Conservation (phyloP, 64 coral and sea anemone species). For the Exaiptasia diaphana region DNA sequence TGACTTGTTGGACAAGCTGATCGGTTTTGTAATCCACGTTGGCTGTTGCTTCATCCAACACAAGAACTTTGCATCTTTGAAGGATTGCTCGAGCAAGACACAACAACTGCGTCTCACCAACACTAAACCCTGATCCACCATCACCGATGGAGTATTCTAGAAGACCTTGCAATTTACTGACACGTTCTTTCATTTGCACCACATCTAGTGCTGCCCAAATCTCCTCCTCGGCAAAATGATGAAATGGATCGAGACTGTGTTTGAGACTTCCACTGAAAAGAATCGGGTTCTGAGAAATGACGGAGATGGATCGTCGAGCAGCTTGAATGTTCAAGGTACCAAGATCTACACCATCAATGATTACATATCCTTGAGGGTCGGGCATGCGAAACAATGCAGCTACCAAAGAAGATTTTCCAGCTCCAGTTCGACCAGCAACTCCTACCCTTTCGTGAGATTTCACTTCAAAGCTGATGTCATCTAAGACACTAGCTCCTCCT, state of each 20-base stretch:
- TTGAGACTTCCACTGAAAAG: constrained; percentile 6
- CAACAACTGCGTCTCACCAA: constrained; percentile 23
- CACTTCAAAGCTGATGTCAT: background rate
- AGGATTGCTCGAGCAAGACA: constrained; percentile 24
- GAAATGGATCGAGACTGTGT: background rate
- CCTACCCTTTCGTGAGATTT: constrained; percentile 1
- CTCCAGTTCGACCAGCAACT: constrained; percentile 28
- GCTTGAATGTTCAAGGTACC: constrained; percentile 20
- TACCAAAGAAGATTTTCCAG: constrained; percentile 19
- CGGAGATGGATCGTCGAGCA: constrained; percentile 5
- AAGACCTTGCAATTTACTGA: background rate
- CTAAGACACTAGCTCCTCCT: background rate
- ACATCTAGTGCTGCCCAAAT: constrained; percentile 2
- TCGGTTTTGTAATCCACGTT: constrained; percentile 47
- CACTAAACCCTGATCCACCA: background rate
- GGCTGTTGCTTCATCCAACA: constrained; percentile 41
- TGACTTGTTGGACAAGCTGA: constrained; percentile 15
- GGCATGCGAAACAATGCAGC: constrained; percentile 32
- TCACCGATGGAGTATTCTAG: background rate
- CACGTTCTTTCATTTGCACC: background rate
- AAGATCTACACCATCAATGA: constrained; percentile 28
- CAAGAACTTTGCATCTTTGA: background rate
- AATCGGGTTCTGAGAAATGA: constrained; percentile 26
- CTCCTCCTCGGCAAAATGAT: background rate
- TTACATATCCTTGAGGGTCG: constrained; percentile 11